A percentile compares a stretch with the other conserved stretches of the same genome.
Conservation (phyloP, 92 coral and sea anemone genomes). For the Zoanthus solanderi region DNA sequence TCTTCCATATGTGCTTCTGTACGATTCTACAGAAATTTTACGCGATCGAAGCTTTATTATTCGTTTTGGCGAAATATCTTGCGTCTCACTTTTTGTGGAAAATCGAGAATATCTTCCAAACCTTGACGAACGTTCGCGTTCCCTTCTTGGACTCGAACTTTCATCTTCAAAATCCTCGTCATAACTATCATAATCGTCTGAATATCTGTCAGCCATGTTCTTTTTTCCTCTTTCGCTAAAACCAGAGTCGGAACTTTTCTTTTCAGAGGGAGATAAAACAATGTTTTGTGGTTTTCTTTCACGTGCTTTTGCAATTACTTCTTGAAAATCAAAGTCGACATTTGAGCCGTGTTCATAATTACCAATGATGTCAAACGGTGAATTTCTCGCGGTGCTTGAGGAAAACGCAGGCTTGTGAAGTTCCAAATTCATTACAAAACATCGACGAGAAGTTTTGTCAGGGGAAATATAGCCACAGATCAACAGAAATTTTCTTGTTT, state of each 20-base stretch:
- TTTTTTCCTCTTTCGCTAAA: constrained; percentile 40
- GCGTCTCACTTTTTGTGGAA: constrained; percentile 60
- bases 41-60: constrained; percentile 60
- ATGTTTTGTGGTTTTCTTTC: constrained; percentile 70
- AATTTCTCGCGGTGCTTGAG: constrained; percentile 21
- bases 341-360: constrained; percentile 61
- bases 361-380: constrained; percentile 53
- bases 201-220: constrained; percentile 79
- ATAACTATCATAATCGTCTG: constrained; percentile 89
- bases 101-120: constrained; percentile 51
- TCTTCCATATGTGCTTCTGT: constrained; percentile 79
- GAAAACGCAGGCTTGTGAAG: constrained; percentile 74
- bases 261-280: constrained; percentile 56
- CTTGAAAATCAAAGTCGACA: constrained; percentile 48
- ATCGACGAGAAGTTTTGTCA: not conserved
- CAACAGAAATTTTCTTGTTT: not conserved
- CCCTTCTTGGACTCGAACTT: constrained; percentile 69
- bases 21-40: constrained; percentile 78
- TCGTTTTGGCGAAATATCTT: constrained; percentile 65
- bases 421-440: constrained; percentile 91
- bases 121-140: constrained; percentile 31
- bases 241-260: constrained; percentile 57
- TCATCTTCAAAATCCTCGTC: constrained; percentile 93
- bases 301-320: constrained; percentile 64
- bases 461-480: not conserved